These are phyloP conservation scores for Thripadectes ignobilis DNA, from an alignment of 2,797 vertebrate species.

Conservation along the genomic window DNA sequence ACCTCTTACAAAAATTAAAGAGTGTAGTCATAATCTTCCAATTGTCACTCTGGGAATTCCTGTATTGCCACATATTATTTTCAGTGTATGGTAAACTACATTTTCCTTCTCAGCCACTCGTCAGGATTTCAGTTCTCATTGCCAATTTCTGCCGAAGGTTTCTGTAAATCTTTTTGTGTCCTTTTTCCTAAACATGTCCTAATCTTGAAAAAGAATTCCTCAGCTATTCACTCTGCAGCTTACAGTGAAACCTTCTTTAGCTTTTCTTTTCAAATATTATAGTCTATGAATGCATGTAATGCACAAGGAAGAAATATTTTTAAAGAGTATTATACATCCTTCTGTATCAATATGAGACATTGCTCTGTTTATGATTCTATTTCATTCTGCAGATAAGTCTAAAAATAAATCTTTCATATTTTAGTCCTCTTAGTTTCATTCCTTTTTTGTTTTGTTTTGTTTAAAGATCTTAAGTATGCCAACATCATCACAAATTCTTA, in stretches of 20 bases:
- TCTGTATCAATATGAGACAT: neutral
- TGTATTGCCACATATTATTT: conserved; percentile 67
- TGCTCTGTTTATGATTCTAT: neutral
- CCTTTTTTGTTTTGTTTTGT: neutral
- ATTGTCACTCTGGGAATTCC: conserved; percentile 64
- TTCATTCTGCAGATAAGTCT: neutral
- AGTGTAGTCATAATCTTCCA: conserved; percentile 59
- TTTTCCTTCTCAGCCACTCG: conserved; percentile 28
- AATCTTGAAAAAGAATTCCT: conserved; percentile 11
- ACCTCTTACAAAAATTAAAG: conserved; percentile 69
- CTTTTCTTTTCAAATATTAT: conserved; percentile 29
- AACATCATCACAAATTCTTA: conserved; percentile 15
- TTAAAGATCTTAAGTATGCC: conserved; percentile 31
- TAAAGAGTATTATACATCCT: neutral
- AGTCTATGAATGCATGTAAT: neutral
- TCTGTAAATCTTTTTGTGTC: conserved; percentile 71
- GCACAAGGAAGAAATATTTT: conserved; percentile 15
- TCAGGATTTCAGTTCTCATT: conserved; percentile 50
- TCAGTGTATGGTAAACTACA: neutral
- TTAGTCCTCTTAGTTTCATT: neutral
- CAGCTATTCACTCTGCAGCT: conserved; percentile 41
- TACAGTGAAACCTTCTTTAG: conserved; percentile 29
- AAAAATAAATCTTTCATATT: conserved; percentile 1
- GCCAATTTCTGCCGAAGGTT: conserved; percentile 55
- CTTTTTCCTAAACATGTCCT: conserved; percentile 63